Evolutionary conservation across 2,888 invertebrate genomes (phyloP), one percentile per base, ranked within the genome.

Genomic region (Cephus sareptanus): DNA sequence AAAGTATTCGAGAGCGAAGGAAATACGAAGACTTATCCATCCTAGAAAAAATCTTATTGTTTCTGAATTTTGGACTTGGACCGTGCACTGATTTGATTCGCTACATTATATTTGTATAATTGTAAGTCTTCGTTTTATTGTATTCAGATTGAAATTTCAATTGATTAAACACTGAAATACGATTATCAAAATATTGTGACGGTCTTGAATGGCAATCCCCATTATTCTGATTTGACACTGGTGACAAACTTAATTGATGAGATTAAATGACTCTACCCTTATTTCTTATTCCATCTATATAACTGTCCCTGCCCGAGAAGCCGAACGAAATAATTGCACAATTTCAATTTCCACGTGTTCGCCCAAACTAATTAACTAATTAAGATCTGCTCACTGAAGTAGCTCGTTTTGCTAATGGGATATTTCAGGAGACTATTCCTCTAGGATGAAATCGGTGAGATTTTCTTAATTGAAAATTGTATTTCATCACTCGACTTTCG

Each of bases 381-480:
- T 68, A 76, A 68, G 76, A 78, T 78, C 73, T 76, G 56, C 73
- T n/a, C 35, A 76, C 76, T 73, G 56, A 35, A 35, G 76, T 37
- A 56, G 37, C 69, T 76, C 35, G 73, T 34, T 76, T 69, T 37
- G 75, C 76, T 78, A 74, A 76, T 73, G 73, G 34, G 76, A 76
- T 73, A 76, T 73, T 56, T 76, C 73, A 30, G 6, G n/a, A 71
- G 33, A 73, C 37, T 56, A 31, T 40, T 75, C 69, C 69, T 34
- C 30, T 30, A 31, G 13, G 33, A 68, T 75, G 33, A 30, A 71
- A 71, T 78, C 76, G 78, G 68, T 23, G 30, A 73, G 68, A 76
- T 78, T 73, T 73, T 69, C 73, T 69, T 71, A 76, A 78, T 73
- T 75, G 34, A 34, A 73, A 76, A 76, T 73, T 76, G 73, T 71